Evolutionary conservation across 2,113 vertebrate genomes (phyloP), one percentile per base, ranked within the genome.

Genomic region (Phalacrocorax carbo): DNA sequence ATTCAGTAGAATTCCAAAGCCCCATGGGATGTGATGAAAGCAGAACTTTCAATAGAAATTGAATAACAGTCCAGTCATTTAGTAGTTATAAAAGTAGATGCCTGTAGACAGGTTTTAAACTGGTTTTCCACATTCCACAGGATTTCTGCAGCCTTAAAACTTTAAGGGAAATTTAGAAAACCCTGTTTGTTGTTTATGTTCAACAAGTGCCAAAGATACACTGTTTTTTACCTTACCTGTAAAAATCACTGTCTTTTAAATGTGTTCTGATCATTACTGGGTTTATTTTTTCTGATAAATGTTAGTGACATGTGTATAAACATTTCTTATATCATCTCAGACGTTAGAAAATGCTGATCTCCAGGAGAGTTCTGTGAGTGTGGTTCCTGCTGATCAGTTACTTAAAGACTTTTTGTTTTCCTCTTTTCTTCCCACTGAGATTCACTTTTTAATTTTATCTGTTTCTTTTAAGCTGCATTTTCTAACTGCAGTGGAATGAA

Each of bases 391-490:
- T 69, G 38, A 32, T 71, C 4, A 2, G 29, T 88, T 94, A 36
- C 27, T 62, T 86, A 44, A 66, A 78, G 20, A 23, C 23, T 69
- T 89, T 68, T 82, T 72, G 12, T 76, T 93, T 92, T 49, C 49
- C 5, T 90, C 20, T 58, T 81, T 81, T 60, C 12, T 29, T 64
- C 40, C 29, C 25, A 18, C 14, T 80, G 58, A 73, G 75, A 77
- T 85, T 27, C 11, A 34, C 32, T 80, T 72, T 86, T 77, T 40
- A 29, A 40, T 90, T 94, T 75, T 78, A 26, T 62, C 42, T 82
- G 16, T 77, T 68, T n/a, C 32, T 83, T 93, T 94, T 81, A 90
- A 97, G 68, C 34, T 72, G 15, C 25, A 8, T 86, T 93, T 95
- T 93, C 68, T 58, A n/a, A 13, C 54, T 73, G 25, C 48, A 77